Evolutionary conservation across 2,113 vertebrate species (phyloP), one percentile per base, ranked within the genome.

Genomic region (Struthio camelus): DNA sequence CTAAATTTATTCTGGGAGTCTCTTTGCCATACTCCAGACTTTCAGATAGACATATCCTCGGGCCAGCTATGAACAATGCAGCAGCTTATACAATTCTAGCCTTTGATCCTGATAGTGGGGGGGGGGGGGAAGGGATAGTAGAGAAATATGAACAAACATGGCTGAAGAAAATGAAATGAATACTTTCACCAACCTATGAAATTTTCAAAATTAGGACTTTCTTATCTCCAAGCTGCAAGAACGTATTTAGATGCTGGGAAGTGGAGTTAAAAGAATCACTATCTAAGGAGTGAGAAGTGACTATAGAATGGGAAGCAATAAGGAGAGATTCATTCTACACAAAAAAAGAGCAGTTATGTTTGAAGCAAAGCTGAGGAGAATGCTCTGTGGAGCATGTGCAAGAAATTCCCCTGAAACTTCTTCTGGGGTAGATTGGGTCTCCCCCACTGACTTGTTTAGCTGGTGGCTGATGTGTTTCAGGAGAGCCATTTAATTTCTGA

Each of bases 401-500:
- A 75, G 64, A 38, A 46, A 48, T 54, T 32, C 32, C 79, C 67
- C 62, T 80, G 82, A 92, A 53, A 82, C 28, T 24, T 40, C 36
- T 92, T 17, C 34, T 66, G 32, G 50, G 69, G 53, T 88, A 93
- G 77, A 36, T 82, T 71, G 24, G 27, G 13, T 90, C 42, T 97
- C 65, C 13, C 46, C 13, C 34, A 16, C 56, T 96, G 36, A 70
- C 53, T 48, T 73, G 75, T 93, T 93, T 93, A 79, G 51, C 86
- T 97, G 51, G 56, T 95, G 67, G 86, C 24, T 96, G 65, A 77
- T 91, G 73, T 66, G 58, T 96, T 95, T 84, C 91, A 95, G 82
- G 83, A 97, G 77, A 91, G 28, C 30, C 61, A 88, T 98, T 94
- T 98, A 95, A 96, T 96, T 96, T 96, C 92, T 94, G 88, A 87